Evolutionary conservation across 2,888 invertebrate species (phyloP).

Genomic region (Dryadula phaetusa): DNA sequence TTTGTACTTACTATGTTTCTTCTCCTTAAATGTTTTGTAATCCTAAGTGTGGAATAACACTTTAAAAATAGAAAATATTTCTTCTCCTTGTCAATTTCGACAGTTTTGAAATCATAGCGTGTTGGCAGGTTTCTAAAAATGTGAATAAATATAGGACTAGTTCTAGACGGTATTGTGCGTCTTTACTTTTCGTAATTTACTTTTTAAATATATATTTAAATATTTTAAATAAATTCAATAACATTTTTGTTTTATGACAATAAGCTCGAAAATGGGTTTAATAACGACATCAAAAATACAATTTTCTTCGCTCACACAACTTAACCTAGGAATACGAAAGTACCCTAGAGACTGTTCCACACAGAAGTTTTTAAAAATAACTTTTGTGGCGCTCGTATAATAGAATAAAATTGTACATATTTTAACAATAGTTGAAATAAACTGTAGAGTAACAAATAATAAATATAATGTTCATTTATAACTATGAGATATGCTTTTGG

Average conservation of each 20-base stretch:
- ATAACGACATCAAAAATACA: neutral
- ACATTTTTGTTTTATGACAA: neutral
- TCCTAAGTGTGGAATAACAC: too few relatives aligned
- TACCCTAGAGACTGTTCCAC: slow-evolving; percentile 12
- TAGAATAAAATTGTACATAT: slow-evolving; percentile 19
- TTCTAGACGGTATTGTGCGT: too few relatives aligned
- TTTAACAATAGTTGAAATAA: slow-evolving; percentile 8
- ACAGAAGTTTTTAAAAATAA: slow-evolving; percentile 16
- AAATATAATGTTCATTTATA: slow-evolving; percentile 13
- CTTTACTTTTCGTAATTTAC: neutral
- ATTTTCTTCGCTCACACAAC: slow-evolving; percentile 15
- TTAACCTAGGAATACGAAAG: slow-evolving; percentile 22
- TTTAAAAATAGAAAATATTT: too few relatives aligned
- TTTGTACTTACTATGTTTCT: too few relatives aligned
- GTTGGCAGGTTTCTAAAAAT: too few relatives aligned
- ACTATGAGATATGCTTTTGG: slow-evolving; percentile 7
- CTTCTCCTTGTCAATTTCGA: too few relatives aligned
- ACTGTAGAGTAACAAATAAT: slow-evolving; percentile 7
- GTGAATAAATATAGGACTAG: too few relatives aligned
- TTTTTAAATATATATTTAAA: neutral
- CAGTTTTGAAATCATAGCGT: too few relatives aligned
- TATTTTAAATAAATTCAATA: neutral
- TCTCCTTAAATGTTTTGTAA: too few relatives aligned
- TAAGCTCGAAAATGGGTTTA: neutral
- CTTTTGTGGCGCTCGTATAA: slow-evolving; percentile 18